phyloP scores from a whole-genome alignment of 2,888 invertebrate species.

The Agrotis ipsilon region DNA sequence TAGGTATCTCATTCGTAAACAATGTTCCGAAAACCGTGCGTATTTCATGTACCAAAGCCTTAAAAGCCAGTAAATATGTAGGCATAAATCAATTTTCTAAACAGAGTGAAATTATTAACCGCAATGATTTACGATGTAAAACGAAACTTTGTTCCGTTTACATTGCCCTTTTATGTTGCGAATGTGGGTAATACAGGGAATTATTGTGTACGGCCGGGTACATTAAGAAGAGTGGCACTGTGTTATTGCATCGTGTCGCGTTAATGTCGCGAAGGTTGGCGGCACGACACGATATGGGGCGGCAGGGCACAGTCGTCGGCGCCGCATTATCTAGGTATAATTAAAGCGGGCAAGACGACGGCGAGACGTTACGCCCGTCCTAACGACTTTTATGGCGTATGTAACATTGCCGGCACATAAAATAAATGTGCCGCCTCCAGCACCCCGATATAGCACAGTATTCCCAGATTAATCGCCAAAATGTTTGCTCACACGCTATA shows the following conservation, averaged over 20 bases:
- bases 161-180: constrained; percentile 70
- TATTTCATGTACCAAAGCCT: constrained; percentile 80
- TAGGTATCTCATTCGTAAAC: constrained; percentile 58
- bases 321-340: constrained; percentile 89
- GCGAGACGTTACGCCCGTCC: constrained; percentile 90
- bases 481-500: constrained; percentile 87
- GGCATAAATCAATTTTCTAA: constrained; percentile 86
- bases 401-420: constrained; percentile 91
- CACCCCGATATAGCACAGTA: constrained; percentile 84
- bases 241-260: constrained; percentile 86
- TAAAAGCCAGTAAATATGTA: constrained; percentile 82
- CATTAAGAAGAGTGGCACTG: constrained; percentile 81
- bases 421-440: constrained; percentile 90
- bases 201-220: constrained; percentile 74
- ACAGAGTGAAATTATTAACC: constrained; percentile 81
- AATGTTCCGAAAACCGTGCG: constrained; percentile 63
- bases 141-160: constrained; percentile 74
- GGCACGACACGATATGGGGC: constrained; percentile 65
- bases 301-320: constrained; percentile 82
- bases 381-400: constrained; percentile 91
- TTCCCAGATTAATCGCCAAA: constrained; percentile 89
- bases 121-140: constrained; percentile 80
- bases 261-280: constrained; percentile 78
- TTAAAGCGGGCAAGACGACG: constrained; percentile 90
- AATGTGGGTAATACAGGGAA: constrained; percentile 70